These are phyloP conservation scores for Lumbricus terrestris DNA, from an alignment of 2,888 invertebrate genomes.

Conservation along the genomic window DNA sequence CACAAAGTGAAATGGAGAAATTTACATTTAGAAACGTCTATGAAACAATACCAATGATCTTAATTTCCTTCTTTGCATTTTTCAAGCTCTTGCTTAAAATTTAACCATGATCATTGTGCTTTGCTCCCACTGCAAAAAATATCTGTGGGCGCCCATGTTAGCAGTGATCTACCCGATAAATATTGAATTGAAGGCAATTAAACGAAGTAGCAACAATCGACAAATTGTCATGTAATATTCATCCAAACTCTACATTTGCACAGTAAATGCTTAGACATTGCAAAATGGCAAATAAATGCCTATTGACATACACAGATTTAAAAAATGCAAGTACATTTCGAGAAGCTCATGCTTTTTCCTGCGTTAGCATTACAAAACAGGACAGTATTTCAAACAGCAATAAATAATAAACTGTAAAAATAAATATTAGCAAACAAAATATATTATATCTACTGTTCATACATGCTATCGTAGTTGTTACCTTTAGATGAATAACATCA, in stretches of 20 bases:
- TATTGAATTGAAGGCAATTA: not conserved
- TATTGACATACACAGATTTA: not conserved
- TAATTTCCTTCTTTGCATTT: too few relatives aligned
- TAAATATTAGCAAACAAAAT: not conserved
- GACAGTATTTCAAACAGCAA: not conserved
- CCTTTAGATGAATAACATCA: not conserved
- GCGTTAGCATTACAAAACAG: not conserved
- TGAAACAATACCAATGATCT: too few relatives aligned
- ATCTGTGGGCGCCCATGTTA: too few relatives aligned
- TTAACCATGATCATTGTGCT: too few relatives aligned
- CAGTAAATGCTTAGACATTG: not conserved
- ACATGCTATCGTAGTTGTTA: not conserved
- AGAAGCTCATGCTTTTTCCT: not conserved
- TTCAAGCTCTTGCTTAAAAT: too few relatives aligned
- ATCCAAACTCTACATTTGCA: not conserved
- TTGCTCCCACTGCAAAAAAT: too few relatives aligned
- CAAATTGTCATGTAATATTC: not conserved
- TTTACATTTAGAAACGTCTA: too few relatives aligned
- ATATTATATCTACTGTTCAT: not conserved
- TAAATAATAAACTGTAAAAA: not conserved
- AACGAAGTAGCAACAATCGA: not conserved
- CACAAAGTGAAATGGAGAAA: too few relatives aligned
- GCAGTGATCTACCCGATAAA: too few relatives aligned
- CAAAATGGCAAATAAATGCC: not conserved
- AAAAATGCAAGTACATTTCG: not conserved